Percentiles rank a stretch among this genome's conserved stretches.
phyloP scores from a whole-genome alignment of 2,113 vertebrate species.

The Arenaria interpres region DNA sequence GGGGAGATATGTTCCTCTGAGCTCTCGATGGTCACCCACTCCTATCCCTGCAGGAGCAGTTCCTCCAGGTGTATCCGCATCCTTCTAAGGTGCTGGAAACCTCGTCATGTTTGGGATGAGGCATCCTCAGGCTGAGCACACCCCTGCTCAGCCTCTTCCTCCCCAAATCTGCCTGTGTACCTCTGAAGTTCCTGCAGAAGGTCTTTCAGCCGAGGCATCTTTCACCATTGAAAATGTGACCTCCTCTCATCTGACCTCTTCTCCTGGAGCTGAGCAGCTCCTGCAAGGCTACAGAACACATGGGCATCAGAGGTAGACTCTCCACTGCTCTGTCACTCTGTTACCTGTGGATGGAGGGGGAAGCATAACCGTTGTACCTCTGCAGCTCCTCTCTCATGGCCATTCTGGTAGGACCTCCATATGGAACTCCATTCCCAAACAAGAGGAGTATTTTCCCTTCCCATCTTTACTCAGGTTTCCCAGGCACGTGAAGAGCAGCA shows the following conservation, averaged over 20 bases:
- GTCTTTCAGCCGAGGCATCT: neutral
- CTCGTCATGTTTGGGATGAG: neutral
- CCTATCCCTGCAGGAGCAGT: neutral
- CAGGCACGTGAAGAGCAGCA: neutral
- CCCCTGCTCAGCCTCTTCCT: neutral
- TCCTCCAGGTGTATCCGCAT: neutral
- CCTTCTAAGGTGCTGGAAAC: neutral
- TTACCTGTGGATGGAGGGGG: neutral
- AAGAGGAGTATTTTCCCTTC: neutral
- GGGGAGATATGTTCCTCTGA: neutral
- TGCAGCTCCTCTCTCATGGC: neutral
- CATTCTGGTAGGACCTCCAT: neutral
- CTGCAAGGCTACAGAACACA: neutral
- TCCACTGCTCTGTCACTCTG: fast-evolving
- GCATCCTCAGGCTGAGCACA: neutral
- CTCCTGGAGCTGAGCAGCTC: neutral
- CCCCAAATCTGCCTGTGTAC: neutral
- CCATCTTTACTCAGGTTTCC: neutral
- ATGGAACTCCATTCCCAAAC: neutral
- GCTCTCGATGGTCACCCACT: neutral
- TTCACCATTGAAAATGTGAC: neutral
- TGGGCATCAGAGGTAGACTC: neutral
- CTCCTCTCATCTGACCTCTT: neutral
- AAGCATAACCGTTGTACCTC: neutral
- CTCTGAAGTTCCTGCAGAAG: neutral